phyloP scores from a whole-genome alignment of 2,797 vertebrate species.

The Dendrocincla fuliginosa region DNA sequence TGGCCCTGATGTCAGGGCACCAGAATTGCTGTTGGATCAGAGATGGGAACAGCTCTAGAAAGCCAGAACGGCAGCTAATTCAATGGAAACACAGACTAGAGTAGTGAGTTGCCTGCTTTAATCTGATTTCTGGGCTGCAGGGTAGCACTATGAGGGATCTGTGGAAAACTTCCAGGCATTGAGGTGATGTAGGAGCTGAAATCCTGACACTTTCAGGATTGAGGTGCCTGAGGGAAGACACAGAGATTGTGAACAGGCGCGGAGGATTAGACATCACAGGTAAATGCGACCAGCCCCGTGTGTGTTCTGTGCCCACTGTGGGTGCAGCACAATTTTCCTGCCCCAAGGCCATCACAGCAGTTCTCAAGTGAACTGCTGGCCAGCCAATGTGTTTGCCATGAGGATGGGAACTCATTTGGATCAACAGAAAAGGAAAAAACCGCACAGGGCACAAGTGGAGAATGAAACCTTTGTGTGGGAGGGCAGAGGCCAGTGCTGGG shows the following conservation, averaged over 20 bases:
- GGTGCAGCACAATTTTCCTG: rapidly evolving
- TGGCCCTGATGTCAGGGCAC: background rate
- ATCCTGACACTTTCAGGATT: background rate
- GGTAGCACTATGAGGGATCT: background rate
- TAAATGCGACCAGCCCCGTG: background rate
- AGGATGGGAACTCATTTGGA: background rate
- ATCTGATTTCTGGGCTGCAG: constrained; percentile 4
- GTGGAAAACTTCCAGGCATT: background rate
- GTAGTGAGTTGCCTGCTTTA: background rate
- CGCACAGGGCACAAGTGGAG: background rate
- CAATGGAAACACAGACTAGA: background rate
- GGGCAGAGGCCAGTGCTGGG: background rate
- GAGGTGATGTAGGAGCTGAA: background rate
- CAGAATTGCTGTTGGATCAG: background rate
- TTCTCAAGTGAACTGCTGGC: background rate
- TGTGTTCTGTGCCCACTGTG: background rate
- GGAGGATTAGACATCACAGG: rapidly evolving
- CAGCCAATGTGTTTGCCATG: background rate
- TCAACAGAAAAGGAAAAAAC: background rate
- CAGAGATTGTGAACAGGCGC: background rate
- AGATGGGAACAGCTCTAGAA: background rate
- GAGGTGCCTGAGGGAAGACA: background rate
- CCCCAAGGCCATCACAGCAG: background rate
- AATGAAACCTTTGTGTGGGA: background rate
- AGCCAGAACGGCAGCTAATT: constrained; percentile 8